Percentiles rank a stretch among this genome's conserved stretches.
Evolutionary conservation across 23 tunicate genomes (phyloP).

Genomic region (Clavelina lepadiformis): DNA sequence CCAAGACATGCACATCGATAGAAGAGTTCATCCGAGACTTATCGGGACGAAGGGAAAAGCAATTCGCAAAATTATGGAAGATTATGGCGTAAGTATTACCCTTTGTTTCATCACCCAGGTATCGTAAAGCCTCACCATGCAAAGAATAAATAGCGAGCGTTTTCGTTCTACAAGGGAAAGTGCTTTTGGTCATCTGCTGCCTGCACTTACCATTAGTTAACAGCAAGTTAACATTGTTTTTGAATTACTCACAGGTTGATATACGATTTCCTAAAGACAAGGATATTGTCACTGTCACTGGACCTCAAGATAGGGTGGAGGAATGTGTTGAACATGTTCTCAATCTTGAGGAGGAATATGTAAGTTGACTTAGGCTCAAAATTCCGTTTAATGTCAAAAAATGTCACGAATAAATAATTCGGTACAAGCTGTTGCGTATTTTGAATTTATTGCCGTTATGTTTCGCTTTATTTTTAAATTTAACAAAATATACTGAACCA

Average conservation of each 20-base stretch:
- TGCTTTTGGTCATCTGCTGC: too few species aligned
- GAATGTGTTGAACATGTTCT: constrained; percentile 97
- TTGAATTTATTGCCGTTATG: too few species aligned
- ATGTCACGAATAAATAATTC: too few species aligned
- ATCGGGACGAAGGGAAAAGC: constrained; percentile 95
- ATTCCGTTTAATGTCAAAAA: too few species aligned
- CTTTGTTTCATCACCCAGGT: too few species aligned
- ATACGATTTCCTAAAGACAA: constrained; percentile 79
- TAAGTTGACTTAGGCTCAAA: too few species aligned
- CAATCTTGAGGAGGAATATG: constrained; percentile 97
- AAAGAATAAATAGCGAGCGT: too few species aligned
- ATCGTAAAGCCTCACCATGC: too few species aligned
- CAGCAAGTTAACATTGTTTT: not conserved
- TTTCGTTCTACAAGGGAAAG: too few species aligned
- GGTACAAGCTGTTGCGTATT: not conserved
- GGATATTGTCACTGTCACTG: constrained; percentile 95
- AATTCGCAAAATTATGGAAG: constrained; percentile 94
- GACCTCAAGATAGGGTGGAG: constrained; percentile 87
- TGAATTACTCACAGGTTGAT: constrained; percentile 61
- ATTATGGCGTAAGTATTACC: constrained; percentile 66
- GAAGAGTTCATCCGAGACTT: constrained; percentile 86
- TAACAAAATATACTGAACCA: too few species aligned
- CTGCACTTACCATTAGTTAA: too few species aligned
- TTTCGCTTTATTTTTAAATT: too few species aligned
- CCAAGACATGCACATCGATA: constrained; percentile 93